Evolutionary conservation across 2,888 invertebrate genomes (phyloP).

Genomic region (Tolmerus cingulatus): DNA sequence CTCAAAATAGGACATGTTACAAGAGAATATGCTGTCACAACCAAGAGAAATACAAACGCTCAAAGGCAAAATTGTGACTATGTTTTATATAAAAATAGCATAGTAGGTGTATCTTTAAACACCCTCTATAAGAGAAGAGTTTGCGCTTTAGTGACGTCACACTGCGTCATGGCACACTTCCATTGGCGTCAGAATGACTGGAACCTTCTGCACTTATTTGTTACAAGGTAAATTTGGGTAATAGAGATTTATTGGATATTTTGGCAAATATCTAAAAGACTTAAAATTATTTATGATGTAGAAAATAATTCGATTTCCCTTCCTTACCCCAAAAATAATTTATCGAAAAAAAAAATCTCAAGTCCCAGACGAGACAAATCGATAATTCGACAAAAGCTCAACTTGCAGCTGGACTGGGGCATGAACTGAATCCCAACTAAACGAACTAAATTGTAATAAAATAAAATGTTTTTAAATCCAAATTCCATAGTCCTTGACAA

Average conservation of each 20-base stretch:
- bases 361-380: background rate
- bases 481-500: background rate
- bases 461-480: background rate
- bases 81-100: background rate
- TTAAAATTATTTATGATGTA: background rate
- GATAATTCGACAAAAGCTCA: background rate
- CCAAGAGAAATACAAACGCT: background rate
- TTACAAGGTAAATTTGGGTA: background rate
- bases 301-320: background rate
- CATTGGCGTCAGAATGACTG: conserved; percentile 47
- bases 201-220: background rate
- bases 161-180: conserved; percentile 55
- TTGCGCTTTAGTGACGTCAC: conserved; percentile 55
- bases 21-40: background rate
- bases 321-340: background rate
- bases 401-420: background rate
- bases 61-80: background rate
- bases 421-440: background rate
- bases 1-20: background rate
- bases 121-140: conserved; percentile 31
- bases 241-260: background rate
- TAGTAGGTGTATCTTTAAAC: background rate
- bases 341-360: background rate
- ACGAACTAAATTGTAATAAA: background rate
- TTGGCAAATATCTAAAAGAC: background rate